phyloP scores from a whole-genome alignment of 2,113 vertebrate genomes.

The Labrus mixtus region DNA sequence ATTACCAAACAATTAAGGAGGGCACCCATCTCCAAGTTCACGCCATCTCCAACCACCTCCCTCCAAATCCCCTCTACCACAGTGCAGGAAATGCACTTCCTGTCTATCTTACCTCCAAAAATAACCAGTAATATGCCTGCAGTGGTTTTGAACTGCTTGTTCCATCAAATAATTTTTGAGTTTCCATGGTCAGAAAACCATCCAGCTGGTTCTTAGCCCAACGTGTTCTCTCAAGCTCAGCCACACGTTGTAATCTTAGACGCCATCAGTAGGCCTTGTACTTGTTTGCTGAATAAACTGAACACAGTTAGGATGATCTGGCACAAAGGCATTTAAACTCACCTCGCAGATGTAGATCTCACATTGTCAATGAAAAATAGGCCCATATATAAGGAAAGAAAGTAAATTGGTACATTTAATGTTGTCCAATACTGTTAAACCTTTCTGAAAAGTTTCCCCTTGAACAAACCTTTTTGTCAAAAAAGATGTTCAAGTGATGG shows the following conservation, averaged over 20 bases:
- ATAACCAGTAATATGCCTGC: neutral
- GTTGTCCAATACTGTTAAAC: too few relatives aligned
- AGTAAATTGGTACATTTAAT: too few relatives aligned
- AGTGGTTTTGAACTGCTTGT: neutral
- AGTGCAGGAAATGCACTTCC: neutral
- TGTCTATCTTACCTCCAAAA: neutral
- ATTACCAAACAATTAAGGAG: constrained; percentile 6
- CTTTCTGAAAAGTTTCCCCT: neutral
- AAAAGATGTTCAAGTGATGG: too few relatives aligned
- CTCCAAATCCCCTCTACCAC: neutral
- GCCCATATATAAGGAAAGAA: neutral
- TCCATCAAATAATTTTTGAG: neutral
- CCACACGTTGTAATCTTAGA: constrained; percentile 10
- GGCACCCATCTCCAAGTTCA: neutral
- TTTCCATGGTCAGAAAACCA: neutral
- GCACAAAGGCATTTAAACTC: neutral
- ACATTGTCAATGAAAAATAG: neutral
- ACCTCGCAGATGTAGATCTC: neutral
- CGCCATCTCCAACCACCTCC: neutral
- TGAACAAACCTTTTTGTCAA: neutral
- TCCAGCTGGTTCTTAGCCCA: neutral
- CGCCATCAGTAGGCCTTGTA: neutral
- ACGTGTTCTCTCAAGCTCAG: neutral
- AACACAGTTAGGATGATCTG: constrained; percentile 4
- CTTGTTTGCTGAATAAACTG: neutral